A percentile compares a stretch with the other conserved stretches of the same genome.
These are phyloP conservation scores for Halichondria panicea DNA, from an alignment of 37 sponge, comb jelly and placozoan species.

Conservation along the genomic window DNA sequence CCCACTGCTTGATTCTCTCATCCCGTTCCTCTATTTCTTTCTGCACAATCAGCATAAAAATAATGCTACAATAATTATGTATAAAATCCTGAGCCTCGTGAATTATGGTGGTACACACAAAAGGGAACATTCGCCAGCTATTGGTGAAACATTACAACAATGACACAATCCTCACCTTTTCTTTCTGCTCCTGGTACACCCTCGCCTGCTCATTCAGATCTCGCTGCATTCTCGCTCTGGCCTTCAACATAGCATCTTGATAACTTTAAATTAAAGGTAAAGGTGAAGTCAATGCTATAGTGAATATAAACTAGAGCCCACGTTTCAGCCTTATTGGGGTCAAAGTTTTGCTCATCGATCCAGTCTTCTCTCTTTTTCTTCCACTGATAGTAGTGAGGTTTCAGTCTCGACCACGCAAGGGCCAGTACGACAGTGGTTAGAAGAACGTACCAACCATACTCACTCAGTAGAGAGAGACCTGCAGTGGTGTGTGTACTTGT, in stretches of 20 bases:
- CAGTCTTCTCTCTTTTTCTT: constrained; percentile 12
- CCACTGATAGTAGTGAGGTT: constrained; percentile 18
- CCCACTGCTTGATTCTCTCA: constrained; percentile 70
- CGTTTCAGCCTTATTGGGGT: constrained; percentile 58
- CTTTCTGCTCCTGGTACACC: constrained; percentile 22
- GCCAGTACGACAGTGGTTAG: constrained; percentile 12
- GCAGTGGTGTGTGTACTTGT: no score
- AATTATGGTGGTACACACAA: no score
- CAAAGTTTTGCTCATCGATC: constrained; percentile 55
- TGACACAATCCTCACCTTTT: constrained; percentile 10
- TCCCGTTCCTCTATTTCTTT: constrained; percentile 42
- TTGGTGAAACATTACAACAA: neutral
- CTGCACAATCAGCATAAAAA: constrained; percentile 10
- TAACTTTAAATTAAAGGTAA: no score
- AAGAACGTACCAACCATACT: constrained; percentile 56
- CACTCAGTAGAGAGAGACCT: constrained; percentile 8
- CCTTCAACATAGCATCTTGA: constrained; percentile 48
- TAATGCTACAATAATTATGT: neutral
- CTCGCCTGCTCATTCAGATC: constrained; percentile 27
- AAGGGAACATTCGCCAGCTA: no score
- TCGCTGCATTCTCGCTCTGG: constrained; percentile 62
- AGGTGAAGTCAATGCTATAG: no score
- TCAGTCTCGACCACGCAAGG: constrained; percentile 32
- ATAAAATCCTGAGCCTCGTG: no score
- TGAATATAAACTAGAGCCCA: no score